Evolutionary conservation across 2,888 invertebrate genomes (phyloP), one percentile per base, ranked within the genome.

Genomic region (Subacronicta megacephala): DNA sequence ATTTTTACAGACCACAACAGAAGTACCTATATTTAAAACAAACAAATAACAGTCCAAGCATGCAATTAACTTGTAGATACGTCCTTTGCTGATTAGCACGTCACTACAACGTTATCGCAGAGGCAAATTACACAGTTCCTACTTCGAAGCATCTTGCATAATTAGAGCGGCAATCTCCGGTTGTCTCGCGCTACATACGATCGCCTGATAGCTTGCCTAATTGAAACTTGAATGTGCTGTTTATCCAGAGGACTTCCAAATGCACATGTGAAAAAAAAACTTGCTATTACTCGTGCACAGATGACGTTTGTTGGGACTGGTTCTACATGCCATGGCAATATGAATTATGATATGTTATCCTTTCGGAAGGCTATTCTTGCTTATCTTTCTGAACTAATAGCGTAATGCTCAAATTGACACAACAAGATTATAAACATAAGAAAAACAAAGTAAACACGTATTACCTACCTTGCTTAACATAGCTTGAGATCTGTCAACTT

Each of bases 101-200:
- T 72, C 73, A 76, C 69, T 69, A 62, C 54, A 56, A 18, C 53
- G 68, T 62, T 74, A 74, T 76, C 67, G 53, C 17, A 43, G 62
- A 60, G 75, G 71, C 74, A 75, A 77, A 75, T 75, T 74, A 68
- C 75, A 65, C 58, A 58, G 63, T 70, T 59, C 49, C 53, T 73
- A 51, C 49, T 63, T 62, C 57, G 51, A 42, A 65, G 50, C 75
- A 59, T 77, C 75, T 75, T 77, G 77, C 71, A 77, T 75, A 85
- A 87, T 87, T 84, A 84, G 84, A 82, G 81, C 78, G 75, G 85
- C 85, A 89, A 89, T 88, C 84, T 88, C 87, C 87, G 83, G 82
- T 70, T 73, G 71, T 75, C 56, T 75, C 56, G 66, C 50, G 63
- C 75, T 75, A 78, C 81, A 76, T 63, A 77, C 78, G 78, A 83